Conservation (phyloP, 2,113 vertebrate genomes). For the Camelus dromedarius region DNA sequence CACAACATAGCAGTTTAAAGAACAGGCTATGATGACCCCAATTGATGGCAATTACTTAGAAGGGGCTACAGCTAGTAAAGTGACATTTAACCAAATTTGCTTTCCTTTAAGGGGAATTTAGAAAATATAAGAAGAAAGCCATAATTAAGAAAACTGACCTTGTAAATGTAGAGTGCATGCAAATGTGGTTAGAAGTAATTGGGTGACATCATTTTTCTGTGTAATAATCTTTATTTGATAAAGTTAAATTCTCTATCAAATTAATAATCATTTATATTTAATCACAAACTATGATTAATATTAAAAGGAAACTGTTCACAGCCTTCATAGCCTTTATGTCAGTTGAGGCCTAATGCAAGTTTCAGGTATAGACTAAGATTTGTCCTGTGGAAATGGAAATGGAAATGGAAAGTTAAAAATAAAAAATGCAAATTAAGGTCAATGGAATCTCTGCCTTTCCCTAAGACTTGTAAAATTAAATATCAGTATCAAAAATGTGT, state of each 20-base stretch:
- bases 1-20: neutral
- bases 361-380: neutral
- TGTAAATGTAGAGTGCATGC: neutral
- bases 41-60: neutral
- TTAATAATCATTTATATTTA: neutral
- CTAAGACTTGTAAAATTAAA: neutral
- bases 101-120: neutral
- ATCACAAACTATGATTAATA: neutral
- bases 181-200: neutral
- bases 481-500: neutral
- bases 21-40: neutral
- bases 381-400: neutral
- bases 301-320: neutral
- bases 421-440: slow-evolving; percentile 13
- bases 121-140: neutral
- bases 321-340: neutral
- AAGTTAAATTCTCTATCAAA: neutral
- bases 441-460: neutral
- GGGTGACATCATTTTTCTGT: neutral
- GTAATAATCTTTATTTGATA: neutral
- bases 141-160: neutral
- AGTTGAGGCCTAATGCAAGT: neutral
- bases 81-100: neutral
- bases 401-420: neutral
- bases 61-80: neutral